A percentile compares a stretch with the other conserved stretches of the same genome.
Evolutionary conservation across 2,113 vertebrate genomes (phyloP).

Genomic region (Anthoscopus minutus): DNA sequence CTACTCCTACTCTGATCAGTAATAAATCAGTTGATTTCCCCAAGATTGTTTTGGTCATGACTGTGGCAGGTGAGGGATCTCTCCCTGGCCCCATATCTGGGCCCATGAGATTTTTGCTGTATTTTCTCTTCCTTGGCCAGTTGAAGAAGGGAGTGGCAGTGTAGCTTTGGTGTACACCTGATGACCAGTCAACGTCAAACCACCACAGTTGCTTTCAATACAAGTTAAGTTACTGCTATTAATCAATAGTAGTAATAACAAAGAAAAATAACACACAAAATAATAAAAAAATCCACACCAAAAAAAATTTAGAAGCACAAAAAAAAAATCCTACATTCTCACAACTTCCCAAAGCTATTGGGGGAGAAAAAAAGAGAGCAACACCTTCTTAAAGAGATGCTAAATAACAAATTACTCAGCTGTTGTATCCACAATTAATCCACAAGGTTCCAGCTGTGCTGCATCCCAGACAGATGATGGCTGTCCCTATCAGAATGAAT

Average conservation of each 20-base stretch:
- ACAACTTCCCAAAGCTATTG: neutral
- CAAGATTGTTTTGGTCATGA: neutral
- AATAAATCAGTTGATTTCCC: neutral
- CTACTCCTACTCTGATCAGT: neutral
- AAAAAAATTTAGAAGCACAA: no score
- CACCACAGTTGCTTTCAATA: neutral
- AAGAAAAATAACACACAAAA: neutral
- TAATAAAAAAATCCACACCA: rapidly evolving
- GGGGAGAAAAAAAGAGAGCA: rapidly evolving
- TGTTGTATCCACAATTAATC: neutral
- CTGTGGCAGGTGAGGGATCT: neutral
- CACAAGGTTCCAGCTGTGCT: neutral
- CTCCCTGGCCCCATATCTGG: no score
- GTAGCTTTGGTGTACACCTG: neutral
- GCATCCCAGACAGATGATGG: neutral
- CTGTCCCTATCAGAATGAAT: neutral
- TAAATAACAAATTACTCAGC: neutral
- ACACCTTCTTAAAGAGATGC: rapidly evolving
- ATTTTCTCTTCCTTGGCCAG: neutral
- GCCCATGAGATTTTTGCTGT: neutral
- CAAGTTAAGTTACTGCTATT: neutral
- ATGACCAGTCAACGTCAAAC: neutral
- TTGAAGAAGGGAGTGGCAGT: neutral
- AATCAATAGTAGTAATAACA: neutral
- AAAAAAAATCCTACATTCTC: neutral